Conservation (phyloP, 2,797 vertebrate species). For the Falco naumanni region DNA sequence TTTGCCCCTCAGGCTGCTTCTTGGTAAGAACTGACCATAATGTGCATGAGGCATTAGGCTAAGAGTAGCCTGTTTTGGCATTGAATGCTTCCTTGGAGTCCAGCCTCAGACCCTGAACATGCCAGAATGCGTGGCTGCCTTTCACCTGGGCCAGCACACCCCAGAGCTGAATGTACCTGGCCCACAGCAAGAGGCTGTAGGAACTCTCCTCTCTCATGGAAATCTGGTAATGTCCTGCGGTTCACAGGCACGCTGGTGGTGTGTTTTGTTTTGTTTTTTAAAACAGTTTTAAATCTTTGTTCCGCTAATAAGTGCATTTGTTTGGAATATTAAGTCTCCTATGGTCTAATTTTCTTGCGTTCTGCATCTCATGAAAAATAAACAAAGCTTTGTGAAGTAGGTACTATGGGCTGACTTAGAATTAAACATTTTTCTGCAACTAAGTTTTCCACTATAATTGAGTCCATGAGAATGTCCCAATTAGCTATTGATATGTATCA, state of each 20-base stretch:
- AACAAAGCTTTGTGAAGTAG: not conserved
- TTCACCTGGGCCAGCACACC: not conserved
- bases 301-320: not conserved
- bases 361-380: not conserved
- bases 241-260: not conserved
- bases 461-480: not conserved
- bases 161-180: not conserved
- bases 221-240: not conserved
- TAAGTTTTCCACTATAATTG: not conserved
- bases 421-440: not conserved
- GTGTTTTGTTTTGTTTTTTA: not conserved
- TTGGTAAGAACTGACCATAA: not conserved
- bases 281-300: not conserved
- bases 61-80: not conserved
- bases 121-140: not conserved
- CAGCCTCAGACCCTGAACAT: not conserved
- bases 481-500: not conserved
- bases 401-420: not conserved
- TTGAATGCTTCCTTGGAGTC: not conserved
- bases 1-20: not conserved
- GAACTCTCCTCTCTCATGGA: not conserved
- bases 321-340: not conserved
- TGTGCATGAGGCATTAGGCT: not conserved
- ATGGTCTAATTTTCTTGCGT: not conserved
- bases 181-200: not conserved